These are phyloP conservation scores for Lottia scabra DNA, from an alignment of 2,888 invertebrate species.

Conservation along the genomic window DNA sequence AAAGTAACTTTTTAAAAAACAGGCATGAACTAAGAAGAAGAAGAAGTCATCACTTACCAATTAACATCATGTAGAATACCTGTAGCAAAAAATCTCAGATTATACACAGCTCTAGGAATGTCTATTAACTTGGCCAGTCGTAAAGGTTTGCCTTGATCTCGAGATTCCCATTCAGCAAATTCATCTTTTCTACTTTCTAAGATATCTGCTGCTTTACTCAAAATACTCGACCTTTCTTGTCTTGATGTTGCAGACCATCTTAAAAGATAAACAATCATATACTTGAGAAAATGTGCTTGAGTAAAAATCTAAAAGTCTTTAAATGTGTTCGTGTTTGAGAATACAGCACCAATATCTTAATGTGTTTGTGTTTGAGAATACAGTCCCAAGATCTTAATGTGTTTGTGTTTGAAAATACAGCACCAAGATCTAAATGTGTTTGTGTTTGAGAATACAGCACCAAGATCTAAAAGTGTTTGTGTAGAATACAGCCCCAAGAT, in stretches of 20 bases:
- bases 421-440: no score
- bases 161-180: slow-evolving; percentile 72
- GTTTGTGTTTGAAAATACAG: no score
- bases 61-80: slow-evolving; percentile 67
- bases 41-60: slow-evolving; percentile 52
- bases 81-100: slow-evolving; percentile 73
- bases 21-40: not conserved
- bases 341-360: no score
- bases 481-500: no score
- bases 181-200: slow-evolving; percentile 71
- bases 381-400: no score
- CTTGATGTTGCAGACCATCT: slow-evolving; percentile 71
- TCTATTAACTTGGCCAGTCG: slow-evolving; percentile 70
- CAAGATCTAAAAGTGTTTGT: no score
- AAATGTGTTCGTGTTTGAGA: no score
- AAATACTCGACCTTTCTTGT: slow-evolving; percentile 67
- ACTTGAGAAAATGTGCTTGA: no score
- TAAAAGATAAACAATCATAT: slow-evolving; percentile 15
- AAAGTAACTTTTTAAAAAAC: not conserved
- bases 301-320: no score
- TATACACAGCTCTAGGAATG: slow-evolving; percentile 72
- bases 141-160: slow-evolving; percentile 74
- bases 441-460: no score
- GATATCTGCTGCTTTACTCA: slow-evolving; percentile 71
- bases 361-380: no score